Base-by-base conservation (phyloP, 2,797 vertebrate species). In the Argya squamiceps region DNA sequence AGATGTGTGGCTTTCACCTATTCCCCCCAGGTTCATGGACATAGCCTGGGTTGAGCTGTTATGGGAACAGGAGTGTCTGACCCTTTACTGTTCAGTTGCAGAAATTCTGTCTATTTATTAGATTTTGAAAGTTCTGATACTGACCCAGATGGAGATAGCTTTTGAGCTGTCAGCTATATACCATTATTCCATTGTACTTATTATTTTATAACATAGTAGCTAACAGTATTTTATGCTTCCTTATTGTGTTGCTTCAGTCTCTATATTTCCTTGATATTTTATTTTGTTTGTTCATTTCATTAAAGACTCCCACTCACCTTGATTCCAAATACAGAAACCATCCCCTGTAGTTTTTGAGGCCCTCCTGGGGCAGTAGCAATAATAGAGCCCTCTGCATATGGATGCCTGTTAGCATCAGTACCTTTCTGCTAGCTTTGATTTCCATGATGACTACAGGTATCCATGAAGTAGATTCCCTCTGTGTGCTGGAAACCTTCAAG, bases 291-390 rank as follows among this genome's bases (percentile, higher is more conserved):
- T 53, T 89, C 89, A 88, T 94, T 86, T 96, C 84, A 86, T 90
- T 80, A 50, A 64, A 44, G 68, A 88, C 95, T 96, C 95, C 94
- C 88, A 82, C 37, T 94, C 94, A 95, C 84, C 94, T 89, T 76
- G 37, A 32, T 68, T 80, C 36, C 75, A 43, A 68, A 30, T 37
- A 15, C n/a, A 53, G 41, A 30, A 86, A n/a, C 27, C 46, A 34
- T n/a, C 12, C 37, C 1, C 20, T 43, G 36, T 15, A 46, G 17
- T 49, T 82, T 63, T 30, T 67, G 47, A 47, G 26, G 20, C 68
- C 34, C 23, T 84, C 37, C 34, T 78, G 21, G 17, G 46, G 13
- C 64, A 52, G 43, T 58, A 46, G 9, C 26, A 83, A 12, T 74
- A 47, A 18, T 29, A 75, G 19, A 82, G 4, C 21, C 36, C n/a